Percentiles rank a stretch among this genome's conserved stretches.
These are phyloP conservation scores for Campylomormyrus tamandua DNA, from an alignment of 2,113 vertebrate genomes.

Conservation along the genomic window DNA sequence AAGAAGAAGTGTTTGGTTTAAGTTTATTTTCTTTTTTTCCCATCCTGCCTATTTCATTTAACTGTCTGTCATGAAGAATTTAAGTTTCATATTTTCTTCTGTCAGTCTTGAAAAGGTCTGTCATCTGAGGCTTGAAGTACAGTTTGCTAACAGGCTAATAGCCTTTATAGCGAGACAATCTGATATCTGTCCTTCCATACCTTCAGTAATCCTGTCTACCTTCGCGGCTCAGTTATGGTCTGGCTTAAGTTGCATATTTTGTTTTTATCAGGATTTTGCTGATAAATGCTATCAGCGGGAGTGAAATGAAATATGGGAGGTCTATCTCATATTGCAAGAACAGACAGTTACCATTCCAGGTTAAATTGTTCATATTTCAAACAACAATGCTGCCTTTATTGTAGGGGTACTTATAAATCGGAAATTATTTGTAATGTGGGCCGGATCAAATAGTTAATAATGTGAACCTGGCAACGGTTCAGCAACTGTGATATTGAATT, in stretches of 20 bases:
- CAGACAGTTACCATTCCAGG: slow-evolving; percentile 37
- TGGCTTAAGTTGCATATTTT: slow-evolving; percentile 98
- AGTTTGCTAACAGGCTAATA: slow-evolving; percentile 82
- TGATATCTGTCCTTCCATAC: slow-evolving; percentile 76
- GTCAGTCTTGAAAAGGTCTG: slow-evolving; percentile 92
- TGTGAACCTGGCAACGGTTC: not conserved
- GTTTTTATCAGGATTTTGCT: slow-evolving; percentile 90
- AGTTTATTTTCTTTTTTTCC: slow-evolving; percentile 30
- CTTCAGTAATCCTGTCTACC: slow-evolving; percentile 85
- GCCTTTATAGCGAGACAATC: slow-evolving; percentile 82
- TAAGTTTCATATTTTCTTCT: slow-evolving; percentile 91
- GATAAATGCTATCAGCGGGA: slow-evolving; percentile 97
- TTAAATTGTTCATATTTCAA: slow-evolving; percentile 27
- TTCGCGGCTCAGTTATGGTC: slow-evolving; percentile 79
- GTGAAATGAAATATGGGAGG: slow-evolving; percentile 87
- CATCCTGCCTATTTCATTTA: slow-evolving; percentile 68
- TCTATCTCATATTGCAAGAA: slow-evolving; percentile 71
- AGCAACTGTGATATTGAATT: not conserved
- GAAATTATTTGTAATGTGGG: slow-evolving; percentile 15
- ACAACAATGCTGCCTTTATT: slow-evolving; percentile 56
- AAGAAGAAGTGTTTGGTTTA: slow-evolving; percentile 8
- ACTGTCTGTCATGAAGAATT: slow-evolving; percentile 96
- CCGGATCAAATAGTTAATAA: slow-evolving; percentile 6
- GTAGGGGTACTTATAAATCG: slow-evolving; percentile 8
- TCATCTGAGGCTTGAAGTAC: slow-evolving; percentile 89